Conservation (phyloP, 2,113 vertebrate genomes). For the Carassius carassius region DNA sequence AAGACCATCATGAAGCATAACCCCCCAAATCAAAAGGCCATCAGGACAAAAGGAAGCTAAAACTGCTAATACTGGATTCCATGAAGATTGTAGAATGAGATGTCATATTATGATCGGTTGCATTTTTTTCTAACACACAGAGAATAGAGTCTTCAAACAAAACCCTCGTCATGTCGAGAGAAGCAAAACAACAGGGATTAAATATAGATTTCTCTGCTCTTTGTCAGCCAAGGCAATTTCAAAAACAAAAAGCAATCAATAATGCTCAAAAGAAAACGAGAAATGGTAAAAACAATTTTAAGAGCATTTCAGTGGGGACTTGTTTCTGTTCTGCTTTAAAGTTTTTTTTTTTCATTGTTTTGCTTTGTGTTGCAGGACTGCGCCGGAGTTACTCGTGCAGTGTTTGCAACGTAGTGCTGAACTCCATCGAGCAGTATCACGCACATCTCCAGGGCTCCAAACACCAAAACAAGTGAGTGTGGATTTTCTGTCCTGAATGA, state of each 20-base stretch:
- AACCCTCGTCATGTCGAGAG: background rate
- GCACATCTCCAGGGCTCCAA: slow-evolving; percentile 83
- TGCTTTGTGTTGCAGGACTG: slow-evolving; percentile 66
- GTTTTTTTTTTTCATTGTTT: background rate
- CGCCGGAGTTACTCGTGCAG: slow-evolving; percentile 80
- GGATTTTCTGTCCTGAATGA: background rate
- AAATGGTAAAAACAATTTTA: slow-evolving; percentile 24
- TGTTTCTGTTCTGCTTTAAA: slow-evolving; percentile 17
- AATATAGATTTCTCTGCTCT: slow-evolving; percentile 40
- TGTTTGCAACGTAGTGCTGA: slow-evolving; percentile 79
- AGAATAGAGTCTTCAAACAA: slow-evolving; percentile 26
- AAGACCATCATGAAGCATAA: slow-evolving; percentile 42
- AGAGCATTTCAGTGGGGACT: background rate
- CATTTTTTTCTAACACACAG: background rate
- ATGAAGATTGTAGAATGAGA: slow-evolving; percentile 17
- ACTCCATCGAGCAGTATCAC: slow-evolving; percentile 83
- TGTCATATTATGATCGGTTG: background rate
- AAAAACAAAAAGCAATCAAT: slow-evolving; percentile 34
- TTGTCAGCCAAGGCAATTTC: slow-evolving; percentile 8
- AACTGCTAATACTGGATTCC: slow-evolving; percentile 41
- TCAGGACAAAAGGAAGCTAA: slow-evolving; percentile 27
- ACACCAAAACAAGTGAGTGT: slow-evolving; percentile 83
- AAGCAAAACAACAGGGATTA: slow-evolving; percentile 24
- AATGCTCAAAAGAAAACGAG: slow-evolving; percentile 29
- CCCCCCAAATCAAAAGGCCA: slow-evolving; percentile 42